These are phyloP conservation scores for Chinchilla lanigera DNA, from an alignment of 2,113 vertebrate species.

Conservation along the genomic window DNA sequence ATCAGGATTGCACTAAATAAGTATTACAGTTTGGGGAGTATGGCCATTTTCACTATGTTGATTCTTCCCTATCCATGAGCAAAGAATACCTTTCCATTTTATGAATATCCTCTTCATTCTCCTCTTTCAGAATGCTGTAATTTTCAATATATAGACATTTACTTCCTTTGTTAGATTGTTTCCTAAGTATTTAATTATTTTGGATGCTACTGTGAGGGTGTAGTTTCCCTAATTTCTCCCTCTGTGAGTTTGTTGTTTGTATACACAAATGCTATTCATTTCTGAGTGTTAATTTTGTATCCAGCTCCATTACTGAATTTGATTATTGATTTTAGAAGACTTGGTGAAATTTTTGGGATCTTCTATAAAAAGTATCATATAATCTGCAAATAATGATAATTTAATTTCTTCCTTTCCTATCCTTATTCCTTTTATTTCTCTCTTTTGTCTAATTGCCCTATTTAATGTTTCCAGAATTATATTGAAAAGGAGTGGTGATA, in stretches of 20 bases:
- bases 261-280: background rate
- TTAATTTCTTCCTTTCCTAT: background rate
- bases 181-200: background rate
- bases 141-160: no score
- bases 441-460: background rate
- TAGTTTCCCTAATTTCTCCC: background rate
- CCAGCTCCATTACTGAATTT: background rate
- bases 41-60: no score
- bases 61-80: no score
- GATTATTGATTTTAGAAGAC: background rate
- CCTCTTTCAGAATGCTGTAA: no score
- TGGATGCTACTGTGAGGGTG: background rate
- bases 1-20: no score
- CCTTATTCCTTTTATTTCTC: background rate
- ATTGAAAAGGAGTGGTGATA: background rate
- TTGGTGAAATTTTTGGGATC: background rate
- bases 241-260: background rate
- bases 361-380: background rate
- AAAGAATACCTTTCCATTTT: no score
- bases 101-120: no score
- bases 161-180: background rate
- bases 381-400: background rate
- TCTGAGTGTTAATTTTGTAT: background rate
- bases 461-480: background rate
- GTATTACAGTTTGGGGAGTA: no score